These are phyloP conservation scores for Agelastica alni DNA, from an alignment of 2,888 invertebrate species.

Conservation along the genomic window DNA sequence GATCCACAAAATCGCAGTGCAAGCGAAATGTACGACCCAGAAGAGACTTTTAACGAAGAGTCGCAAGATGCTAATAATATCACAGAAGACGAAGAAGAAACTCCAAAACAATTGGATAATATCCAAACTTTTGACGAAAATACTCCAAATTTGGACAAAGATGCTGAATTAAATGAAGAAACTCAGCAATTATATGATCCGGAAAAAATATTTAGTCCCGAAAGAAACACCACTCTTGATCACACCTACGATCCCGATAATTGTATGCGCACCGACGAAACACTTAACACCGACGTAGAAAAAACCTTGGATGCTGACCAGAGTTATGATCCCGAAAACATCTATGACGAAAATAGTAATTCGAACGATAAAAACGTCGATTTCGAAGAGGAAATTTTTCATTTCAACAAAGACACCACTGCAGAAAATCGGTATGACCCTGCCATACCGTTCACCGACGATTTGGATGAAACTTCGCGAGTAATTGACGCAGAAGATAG, in stretches of 20 bases:
- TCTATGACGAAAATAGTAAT: conserved; percentile 16
- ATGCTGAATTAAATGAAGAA: conserved; percentile 2
- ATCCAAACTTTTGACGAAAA: background rate
- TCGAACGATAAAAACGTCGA: conserved; percentile 11
- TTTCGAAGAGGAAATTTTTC: conserved; percentile 13
- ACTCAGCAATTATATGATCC: conserved; percentile 21
- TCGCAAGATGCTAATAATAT: background rate
- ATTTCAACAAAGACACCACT: background rate
- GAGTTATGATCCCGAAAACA: conserved; percentile 26
- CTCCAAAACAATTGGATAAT: background rate
- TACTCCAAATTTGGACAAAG: no score
- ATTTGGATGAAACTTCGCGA: conserved; percentile 6
- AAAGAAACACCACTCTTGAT: conserved; percentile 28
- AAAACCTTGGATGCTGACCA: conserved; percentile 19
- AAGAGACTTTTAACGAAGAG: conserved; percentile 2
- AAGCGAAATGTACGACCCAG: conserved; percentile 16
- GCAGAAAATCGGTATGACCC: conserved; percentile 19
- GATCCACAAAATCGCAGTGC: conserved; percentile 12
- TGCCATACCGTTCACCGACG: conserved; percentile 11
- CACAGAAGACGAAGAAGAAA: background rate
- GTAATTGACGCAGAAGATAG: background rate
- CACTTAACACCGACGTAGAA: background rate
- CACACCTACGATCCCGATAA: conserved; percentile 24
- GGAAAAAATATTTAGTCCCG: conserved; percentile 11
- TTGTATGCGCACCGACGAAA: conserved; percentile 16